These are phyloP conservation scores for Yponomeuta malinellus DNA, from an alignment of 2,888 invertebrate species.

Conservation along the genomic window DNA sequence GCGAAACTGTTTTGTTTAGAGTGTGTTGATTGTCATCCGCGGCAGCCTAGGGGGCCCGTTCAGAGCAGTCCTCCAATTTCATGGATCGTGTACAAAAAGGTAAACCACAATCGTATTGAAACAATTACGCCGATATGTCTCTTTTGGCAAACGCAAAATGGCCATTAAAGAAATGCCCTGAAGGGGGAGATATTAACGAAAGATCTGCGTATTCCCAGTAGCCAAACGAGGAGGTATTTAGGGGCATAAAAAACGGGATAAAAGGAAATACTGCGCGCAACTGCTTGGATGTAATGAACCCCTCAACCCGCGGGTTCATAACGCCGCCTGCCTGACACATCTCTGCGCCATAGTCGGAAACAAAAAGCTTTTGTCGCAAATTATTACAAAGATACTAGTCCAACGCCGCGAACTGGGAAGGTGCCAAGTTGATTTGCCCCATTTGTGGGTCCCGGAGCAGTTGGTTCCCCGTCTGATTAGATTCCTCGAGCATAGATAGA, in stretches of 20 bases:
- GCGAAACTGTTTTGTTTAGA: conserved; percentile 3
- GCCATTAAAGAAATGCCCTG: neutral
- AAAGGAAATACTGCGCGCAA: neutral
- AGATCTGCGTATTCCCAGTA: neutral
- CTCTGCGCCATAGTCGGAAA: neutral
- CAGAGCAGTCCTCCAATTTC: neutral
- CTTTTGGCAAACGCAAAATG: neutral
- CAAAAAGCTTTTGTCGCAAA: conserved; percentile 8
- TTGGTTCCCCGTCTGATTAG: conserved; percentile 10
- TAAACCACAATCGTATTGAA: neutral
- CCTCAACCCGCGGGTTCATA: neutral
- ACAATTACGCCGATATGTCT: neutral
- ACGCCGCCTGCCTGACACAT: neutral
- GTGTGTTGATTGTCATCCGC: neutral
- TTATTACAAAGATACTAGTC: conserved; percentile 10
- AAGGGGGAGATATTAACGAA: neutral
- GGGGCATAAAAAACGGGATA: neutral
- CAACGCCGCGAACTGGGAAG: conserved; percentile 5
- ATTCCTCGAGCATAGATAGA: conserved; percentile 10
- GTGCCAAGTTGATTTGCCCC: conserved; percentile 12
- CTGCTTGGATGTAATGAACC: conserved; percentile 2
- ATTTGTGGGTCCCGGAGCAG: conserved; percentile 10
- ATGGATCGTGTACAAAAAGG: neutral
- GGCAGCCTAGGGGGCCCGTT: neutral
- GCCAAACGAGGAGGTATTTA: neutral